A percentile compares a stretch with the other conserved stretches of the same genome.
These are phyloP conservation scores for Ceryle rudis DNA, from an alignment of 2,797 vertebrate genomes.

Conservation along the genomic window DNA sequence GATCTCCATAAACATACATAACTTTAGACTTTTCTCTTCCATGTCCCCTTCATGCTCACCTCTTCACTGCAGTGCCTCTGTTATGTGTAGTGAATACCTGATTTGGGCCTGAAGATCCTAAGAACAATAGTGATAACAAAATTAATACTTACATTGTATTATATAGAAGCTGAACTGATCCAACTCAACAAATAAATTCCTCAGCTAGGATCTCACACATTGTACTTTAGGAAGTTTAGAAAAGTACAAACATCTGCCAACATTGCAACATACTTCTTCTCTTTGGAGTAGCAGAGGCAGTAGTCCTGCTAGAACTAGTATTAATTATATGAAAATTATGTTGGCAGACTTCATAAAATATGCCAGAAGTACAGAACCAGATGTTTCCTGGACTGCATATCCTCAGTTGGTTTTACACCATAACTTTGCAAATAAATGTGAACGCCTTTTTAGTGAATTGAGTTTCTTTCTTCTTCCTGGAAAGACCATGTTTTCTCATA, in stretches of 20 bases:
- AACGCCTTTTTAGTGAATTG: not conserved
- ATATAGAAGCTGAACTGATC: not conserved
- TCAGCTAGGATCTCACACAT: not conserved
- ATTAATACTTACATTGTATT: not conserved
- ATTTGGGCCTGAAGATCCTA: not conserved
- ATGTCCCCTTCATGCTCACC: not conserved
- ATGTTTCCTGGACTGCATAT: conserved; percentile 9
- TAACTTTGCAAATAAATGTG: not conserved
- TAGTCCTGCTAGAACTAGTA: conserved; percentile 29
- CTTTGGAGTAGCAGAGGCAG: conserved; percentile 29
- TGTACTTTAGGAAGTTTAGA: not conserved
- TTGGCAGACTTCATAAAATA: conserved; percentile 23
- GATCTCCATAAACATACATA: not conserved
- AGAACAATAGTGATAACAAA: not conserved
- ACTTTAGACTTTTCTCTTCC: not conserved
- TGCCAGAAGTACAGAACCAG: conserved; percentile 27
- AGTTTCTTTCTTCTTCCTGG: not conserved
- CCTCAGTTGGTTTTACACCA: not conserved
- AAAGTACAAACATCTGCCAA: not conserved
- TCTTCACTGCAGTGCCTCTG: not conserved
- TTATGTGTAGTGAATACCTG: not conserved
- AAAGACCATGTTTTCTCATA: not conserved
- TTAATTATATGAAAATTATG: conserved; percentile 20
- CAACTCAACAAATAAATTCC: not conserved
- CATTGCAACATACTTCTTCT: not conserved